Percentiles rank a stretch among this genome's conserved stretches.
Evolutionary conservation across 2,113 vertebrate genomes (phyloP).

Genomic region (Centrocercus urophasianus): DNA sequence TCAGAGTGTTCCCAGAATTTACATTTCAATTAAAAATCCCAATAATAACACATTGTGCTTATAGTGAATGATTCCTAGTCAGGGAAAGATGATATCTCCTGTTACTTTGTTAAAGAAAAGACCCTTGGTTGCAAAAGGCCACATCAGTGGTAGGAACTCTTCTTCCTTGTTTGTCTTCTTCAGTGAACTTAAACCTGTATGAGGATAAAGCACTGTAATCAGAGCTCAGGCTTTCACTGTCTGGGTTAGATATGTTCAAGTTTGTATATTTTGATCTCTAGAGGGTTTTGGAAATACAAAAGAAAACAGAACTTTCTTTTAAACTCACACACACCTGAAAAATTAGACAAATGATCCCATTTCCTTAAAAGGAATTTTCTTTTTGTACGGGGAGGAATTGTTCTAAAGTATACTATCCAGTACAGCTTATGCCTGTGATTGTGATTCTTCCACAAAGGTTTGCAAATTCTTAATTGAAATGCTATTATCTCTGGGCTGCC

Average conservation of each 20-base stretch:
- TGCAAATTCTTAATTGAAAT: conserved; percentile 13
- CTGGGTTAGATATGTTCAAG: conserved; percentile 49
- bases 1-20: conserved; percentile 95
- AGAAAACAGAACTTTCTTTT: conserved; percentile 45
- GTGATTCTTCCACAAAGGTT: neutral
- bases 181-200: conserved; percentile 61
- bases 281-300: conserved; percentile 28
- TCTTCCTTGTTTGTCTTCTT: conserved; percentile 84
- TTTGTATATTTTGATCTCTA: conserved; percentile 40
- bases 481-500: neutral
- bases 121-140: conserved; percentile 90
- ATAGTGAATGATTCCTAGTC: conserved; percentile 87
- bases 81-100: conserved; percentile 91
- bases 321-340: conserved; percentile 36
- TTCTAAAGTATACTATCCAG: neutral
- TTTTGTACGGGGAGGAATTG: neutral
- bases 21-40: conserved; percentile 98
- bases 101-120: conserved; percentile 93
- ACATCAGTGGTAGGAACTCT: conserved; percentile 87
- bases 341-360: conserved; percentile 6
- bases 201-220: conserved; percentile 48
- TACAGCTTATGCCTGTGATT: neutral
- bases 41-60: conserved; percentile 96
- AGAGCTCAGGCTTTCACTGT: conserved; percentile 51
- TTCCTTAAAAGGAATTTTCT: conserved; percentile 2